Conservation (phyloP, 2,888 invertebrate species). For the Scaptomyza reducta region DNA sequence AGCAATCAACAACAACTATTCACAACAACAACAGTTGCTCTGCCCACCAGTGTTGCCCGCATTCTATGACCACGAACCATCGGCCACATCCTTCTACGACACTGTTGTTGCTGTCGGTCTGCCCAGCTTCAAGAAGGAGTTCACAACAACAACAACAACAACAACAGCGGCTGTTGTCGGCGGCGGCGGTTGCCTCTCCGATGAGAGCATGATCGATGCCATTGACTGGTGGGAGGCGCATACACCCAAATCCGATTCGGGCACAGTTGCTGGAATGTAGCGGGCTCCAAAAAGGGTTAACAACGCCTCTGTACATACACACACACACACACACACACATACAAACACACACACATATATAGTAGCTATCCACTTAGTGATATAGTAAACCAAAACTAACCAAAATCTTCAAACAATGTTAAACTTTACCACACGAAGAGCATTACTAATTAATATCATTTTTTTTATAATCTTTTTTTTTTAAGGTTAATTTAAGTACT, state of each 20-base stretch:
- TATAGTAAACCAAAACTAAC: constrained; percentile 40
- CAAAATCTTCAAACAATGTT: constrained; percentile 17
- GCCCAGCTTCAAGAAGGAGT: constrained; percentile 80
- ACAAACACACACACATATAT: not conserved
- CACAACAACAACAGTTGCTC: constrained; percentile 52
- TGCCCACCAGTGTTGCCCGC: constrained; percentile 62
- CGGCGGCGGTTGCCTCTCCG: constrained; percentile 81
- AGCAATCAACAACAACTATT: constrained; percentile 36
- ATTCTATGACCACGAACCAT: constrained; percentile 72
- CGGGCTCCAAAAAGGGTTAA: not conserved
- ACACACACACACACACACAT: not conserved
- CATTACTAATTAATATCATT: not conserved
- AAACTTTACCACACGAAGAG: not conserved
- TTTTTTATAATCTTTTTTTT: constrained; percentile 20
- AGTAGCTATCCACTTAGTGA: constrained; percentile 34
- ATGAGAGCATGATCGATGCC: constrained; percentile 85
- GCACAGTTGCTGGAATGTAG: constrained; percentile 41
- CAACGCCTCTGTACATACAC: constrained; percentile 28
- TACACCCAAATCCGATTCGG: constrained; percentile 82
- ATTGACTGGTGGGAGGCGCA: constrained; percentile 86
- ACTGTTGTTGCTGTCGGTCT: constrained; percentile 67
- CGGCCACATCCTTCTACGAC: constrained; percentile 61
- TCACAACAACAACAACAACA: constrained; percentile 31
- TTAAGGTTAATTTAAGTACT: constrained; percentile 19
- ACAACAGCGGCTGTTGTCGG: constrained; percentile 9